Percentiles rank a stretch among this genome's conserved stretches.
Evolutionary conservation across 1,140 invertebrate species (phyloP).

Genomic region (Philotrypesis tridentata): DNA sequence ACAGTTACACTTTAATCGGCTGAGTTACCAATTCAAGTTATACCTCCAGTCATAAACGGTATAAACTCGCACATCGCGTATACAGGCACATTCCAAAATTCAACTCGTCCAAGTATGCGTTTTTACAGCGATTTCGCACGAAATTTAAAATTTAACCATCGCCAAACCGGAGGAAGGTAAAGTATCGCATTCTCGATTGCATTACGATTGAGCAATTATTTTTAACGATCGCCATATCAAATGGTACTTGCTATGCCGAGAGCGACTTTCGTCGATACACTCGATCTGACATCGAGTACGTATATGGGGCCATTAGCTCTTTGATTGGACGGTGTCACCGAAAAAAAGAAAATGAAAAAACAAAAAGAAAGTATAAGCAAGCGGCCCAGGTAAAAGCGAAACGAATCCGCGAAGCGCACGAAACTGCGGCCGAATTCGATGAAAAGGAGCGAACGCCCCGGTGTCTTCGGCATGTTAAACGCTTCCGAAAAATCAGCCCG

Average conservation of each 20-base stretch:
- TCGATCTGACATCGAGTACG: too few relatives aligned
- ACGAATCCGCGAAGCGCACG: background rate
- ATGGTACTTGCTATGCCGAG: background rate
- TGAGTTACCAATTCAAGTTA: too few relatives aligned
- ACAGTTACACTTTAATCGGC: too few relatives aligned
- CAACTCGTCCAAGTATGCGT: too few relatives aligned
- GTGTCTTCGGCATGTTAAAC: background rate
- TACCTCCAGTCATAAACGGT: too few relatives aligned
- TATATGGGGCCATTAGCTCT: background rate
- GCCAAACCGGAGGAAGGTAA: too few relatives aligned
- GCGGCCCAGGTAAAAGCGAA: slow-evolving; percentile 3
- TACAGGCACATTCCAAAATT: too few relatives aligned
- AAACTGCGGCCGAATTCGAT: background rate
- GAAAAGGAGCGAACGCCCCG: background rate
- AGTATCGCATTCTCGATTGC: too few relatives aligned
- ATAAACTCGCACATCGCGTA: too few relatives aligned
- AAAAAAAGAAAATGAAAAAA: background rate
- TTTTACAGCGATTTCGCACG: too few relatives aligned
- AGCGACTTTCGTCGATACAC: background rate
- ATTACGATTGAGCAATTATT: background rate
- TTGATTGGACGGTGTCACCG: background rate
- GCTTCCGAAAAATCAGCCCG: background rate
- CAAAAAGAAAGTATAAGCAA: slow-evolving; percentile 5
- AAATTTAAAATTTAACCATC: too few relatives aligned
- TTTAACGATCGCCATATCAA: background rate